A percentile compares a stretch with the other conserved stretches of the same genome.
Conservation (phyloP, 2,888 invertebrate species). For the Dryococelus australis region DNA sequence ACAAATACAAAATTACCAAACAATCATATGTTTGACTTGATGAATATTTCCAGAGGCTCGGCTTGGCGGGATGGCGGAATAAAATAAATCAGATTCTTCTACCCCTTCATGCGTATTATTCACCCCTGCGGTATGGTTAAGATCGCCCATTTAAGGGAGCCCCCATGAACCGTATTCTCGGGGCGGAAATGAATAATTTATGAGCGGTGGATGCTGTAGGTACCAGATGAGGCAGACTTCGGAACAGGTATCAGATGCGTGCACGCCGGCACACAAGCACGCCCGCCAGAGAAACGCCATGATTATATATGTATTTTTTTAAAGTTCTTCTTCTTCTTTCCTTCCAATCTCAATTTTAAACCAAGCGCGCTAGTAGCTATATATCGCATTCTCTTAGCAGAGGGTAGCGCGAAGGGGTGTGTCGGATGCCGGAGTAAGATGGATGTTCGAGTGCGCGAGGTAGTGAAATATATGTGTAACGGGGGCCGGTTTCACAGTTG, state of each 20-base stretch:
- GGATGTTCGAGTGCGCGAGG: neutral
- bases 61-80: neutral
- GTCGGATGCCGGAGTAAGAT: neutral
- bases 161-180: neutral
- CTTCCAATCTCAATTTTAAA: neutral
- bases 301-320: neutral
- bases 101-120: neutral
- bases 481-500: too few species aligned
- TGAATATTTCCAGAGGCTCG: neutral
- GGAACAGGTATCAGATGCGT: neutral
- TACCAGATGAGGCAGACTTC: neutral
- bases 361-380: neutral
- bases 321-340: neutral
- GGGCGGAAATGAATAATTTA: neutral
- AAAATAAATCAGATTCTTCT: neutral
- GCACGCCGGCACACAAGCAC: neutral
- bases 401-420: neutral
- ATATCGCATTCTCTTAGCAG: neutral
- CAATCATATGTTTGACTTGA: too few species aligned
- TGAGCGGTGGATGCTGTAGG: neutral
- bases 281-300: neutral
- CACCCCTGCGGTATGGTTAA: neutral
- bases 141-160: neutral
- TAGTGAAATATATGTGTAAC: neutral
- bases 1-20: too few species aligned